These are phyloP conservation scores for Pimpla rufipes DNA, from an alignment of 2,888 invertebrate species.

Conservation along the genomic window DNA sequence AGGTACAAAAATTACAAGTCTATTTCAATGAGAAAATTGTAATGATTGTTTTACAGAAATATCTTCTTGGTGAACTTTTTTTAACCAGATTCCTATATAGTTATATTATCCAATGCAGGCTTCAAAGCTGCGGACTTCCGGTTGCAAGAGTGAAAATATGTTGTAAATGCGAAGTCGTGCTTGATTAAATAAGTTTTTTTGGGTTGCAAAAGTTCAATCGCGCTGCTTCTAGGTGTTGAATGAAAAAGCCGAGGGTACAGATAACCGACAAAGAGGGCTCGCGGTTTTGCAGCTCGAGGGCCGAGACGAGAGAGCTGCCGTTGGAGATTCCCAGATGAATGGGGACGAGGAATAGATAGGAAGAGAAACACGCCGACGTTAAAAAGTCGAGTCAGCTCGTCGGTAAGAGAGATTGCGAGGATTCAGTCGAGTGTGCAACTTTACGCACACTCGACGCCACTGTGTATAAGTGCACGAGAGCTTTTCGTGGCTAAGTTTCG, in stretches of 20 bases:
- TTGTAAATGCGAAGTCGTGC: not conserved
- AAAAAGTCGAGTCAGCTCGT: conserved; percentile 74
- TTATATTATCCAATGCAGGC: too few relatives aligned
- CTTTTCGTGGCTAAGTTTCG: not conserved
- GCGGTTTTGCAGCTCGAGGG: conserved; percentile 7
- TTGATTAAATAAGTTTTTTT: not conserved
- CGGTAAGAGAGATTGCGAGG: conserved; percentile 68
- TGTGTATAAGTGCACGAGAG: conserved; percentile 45
- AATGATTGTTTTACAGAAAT: too few relatives aligned
- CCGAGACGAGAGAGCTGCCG: conserved; percentile 28
- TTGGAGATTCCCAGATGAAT: conserved; percentile 62
- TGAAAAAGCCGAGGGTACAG: conserved; percentile 5
- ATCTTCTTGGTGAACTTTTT: too few relatives aligned
- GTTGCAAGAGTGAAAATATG: not conserved
- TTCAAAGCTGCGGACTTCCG: too few relatives aligned
- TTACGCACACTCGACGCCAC: conserved; percentile 37
- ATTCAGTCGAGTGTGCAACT: conserved; percentile 59
- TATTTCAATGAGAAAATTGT: too few relatives aligned
- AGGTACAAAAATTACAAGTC: too few relatives aligned
- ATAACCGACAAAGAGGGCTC: conserved; percentile 33
- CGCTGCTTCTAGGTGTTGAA: conserved; percentile 4
- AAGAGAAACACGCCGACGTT: conserved; percentile 52
- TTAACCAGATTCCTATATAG: too few relatives aligned
- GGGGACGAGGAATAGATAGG: conserved; percentile 50
- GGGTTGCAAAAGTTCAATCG: conserved; percentile 12